Evolutionary conservation across 2,113 vertebrate genomes (phyloP), one percentile per base, ranked within the genome.

Genomic region (Petroica traversi): DNA sequence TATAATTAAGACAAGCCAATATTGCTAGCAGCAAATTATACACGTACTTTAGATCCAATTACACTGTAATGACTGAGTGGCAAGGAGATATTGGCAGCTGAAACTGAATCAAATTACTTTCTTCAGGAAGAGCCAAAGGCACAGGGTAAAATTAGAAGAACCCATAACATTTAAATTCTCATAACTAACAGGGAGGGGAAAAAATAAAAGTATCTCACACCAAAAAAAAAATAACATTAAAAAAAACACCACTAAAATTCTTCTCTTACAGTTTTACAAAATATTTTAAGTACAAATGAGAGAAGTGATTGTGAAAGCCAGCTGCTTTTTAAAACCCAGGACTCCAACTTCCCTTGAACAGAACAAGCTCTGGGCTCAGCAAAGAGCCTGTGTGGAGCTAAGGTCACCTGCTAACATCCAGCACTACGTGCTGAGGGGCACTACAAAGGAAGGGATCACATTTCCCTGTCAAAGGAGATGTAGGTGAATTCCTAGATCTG

Each of bases 1-100:
- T 80, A 72, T 77, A 91, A 96, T 80, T 95, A 91, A 88, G 84
- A 75, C 19, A 45, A 94, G 73, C 48, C 86, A 95, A 72, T 63
- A 43, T 41, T 61, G 55, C 61, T 76, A 79, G 66, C 40, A 91
- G 61, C 67, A 88, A 95, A 89, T 75, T 82, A 76, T 51, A 83
- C 57, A 45, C 0, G 12, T 58, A 28, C 51, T 73, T 96, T 85
- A 71, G 76, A 68, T 91, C 83, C 31, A 86, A 93, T 77, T 52
- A 86, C 26, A 18, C 58, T 48, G 48, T 90, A 96, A 96, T 63
- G 54, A 85, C 72, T 59, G 58, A 83, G 55, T 61, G 80, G 52
- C 73, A 92, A 81, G 72, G 45, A 94, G 61, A 63, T 68, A 81
- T 19, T 81, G 76, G 54, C 90, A 89, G 72, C 29, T 38, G 54